These are phyloP conservation scores for Aegotheles bennettii DNA, from an alignment of 2,113 vertebrate species.

Conservation along the genomic window DNA sequence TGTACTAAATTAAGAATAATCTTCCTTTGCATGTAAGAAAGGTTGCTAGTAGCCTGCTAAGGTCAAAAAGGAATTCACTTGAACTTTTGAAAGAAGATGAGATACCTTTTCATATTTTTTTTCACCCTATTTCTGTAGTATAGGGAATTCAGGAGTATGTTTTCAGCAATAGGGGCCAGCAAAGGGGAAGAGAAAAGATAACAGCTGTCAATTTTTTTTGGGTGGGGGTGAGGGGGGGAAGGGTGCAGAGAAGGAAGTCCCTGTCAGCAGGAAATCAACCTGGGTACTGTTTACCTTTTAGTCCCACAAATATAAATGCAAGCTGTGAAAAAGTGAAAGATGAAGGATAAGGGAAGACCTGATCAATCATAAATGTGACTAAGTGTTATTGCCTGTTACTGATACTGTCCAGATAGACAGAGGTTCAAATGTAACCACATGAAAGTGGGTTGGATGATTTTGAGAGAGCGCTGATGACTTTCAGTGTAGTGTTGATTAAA, in stretches of 20 bases:
- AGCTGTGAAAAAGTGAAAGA: neutral
- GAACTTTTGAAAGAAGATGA: neutral
- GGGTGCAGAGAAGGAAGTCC: neutral
- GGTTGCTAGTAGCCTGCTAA: neutral
- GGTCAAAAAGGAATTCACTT: neutral
- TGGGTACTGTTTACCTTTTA: neutral
- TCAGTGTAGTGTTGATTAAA: neutral
- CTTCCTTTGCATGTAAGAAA: neutral
- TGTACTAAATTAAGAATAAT: neutral
- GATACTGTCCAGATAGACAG: neutral
- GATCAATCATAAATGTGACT: neutral
- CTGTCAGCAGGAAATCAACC: constrained; percentile 1
- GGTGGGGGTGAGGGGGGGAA: neutral
- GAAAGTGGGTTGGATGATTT: neutral
- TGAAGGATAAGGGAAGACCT: neutral
- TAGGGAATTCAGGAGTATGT: neutral
- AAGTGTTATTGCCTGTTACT: neutral
- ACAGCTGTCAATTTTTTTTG: neutral
- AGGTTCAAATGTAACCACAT: neutral
- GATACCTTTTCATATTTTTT: neutral
- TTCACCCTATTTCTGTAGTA: neutral
- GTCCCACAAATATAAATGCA: neutral
- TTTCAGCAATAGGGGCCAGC: neutral
- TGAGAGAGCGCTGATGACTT: neutral
- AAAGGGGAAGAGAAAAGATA: neutral